A percentile compares a stretch with the other conserved stretches of the same genome.
Evolutionary conservation across 2,113 vertebrate genomes (phyloP).

Genomic region (Butorides virescens): DNA sequence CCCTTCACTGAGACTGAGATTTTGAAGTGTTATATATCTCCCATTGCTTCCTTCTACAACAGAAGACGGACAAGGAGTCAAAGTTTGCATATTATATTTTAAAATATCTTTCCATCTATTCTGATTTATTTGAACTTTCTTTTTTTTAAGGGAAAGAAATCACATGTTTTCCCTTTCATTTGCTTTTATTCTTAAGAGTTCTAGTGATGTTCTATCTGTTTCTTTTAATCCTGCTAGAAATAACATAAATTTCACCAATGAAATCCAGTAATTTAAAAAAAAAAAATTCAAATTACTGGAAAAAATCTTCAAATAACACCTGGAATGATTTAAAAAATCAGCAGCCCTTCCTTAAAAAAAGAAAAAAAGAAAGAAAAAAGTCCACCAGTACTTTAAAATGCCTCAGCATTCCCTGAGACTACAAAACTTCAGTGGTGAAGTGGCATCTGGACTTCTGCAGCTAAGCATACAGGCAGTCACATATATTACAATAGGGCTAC

Average conservation of each 20-base stretch:
- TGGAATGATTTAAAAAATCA: not conserved
- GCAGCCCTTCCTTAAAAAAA: not conserved
- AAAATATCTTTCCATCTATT: not conserved
- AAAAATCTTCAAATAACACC: not conserved
- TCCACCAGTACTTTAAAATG: not conserved
- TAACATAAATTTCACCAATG: not conserved
- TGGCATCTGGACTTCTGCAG: not conserved
- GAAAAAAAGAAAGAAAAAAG: accelerated
- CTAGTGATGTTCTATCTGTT: not conserved
- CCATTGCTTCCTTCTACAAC: not conserved
- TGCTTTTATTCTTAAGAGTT: not conserved
- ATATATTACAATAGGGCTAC: not conserved
- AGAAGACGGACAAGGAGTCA: not conserved
- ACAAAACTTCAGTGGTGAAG: not conserved
- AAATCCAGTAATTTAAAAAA: not conserved
- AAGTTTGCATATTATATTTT: not conserved
- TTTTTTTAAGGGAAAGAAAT: not conserved
- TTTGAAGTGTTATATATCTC: not conserved
- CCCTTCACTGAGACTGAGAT: not conserved
- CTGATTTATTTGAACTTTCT: not conserved
- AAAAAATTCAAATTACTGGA: not conserved
- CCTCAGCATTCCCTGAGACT: not conserved
- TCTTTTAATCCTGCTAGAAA: not conserved
- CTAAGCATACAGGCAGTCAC: not conserved
- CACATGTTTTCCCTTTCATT: not conserved